phyloP scores from a whole-genome alignment of 2,888 invertebrate species.

The Melitaea athalia region DNA sequence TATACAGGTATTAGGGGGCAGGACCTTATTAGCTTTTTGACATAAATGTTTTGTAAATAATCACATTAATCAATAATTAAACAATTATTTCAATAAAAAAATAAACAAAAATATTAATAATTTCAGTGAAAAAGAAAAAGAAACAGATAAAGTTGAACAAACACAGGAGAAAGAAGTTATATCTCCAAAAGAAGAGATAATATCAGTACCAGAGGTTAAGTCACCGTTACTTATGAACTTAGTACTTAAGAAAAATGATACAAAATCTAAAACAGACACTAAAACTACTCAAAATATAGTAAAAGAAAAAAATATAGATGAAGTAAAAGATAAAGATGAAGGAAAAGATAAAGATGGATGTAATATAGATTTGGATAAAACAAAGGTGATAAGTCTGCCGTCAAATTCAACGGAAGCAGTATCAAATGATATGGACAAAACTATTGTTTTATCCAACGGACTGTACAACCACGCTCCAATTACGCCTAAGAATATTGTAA shows the following conservation, averaged over 20 bases:
- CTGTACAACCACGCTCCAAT: conserved; percentile 56
- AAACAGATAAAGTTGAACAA: conserved; percentile 53
- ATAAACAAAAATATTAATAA: not conserved
- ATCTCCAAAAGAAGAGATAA: conserved; percentile 54
- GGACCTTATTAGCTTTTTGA: too few relatives aligned
- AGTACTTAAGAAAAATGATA: conserved; percentile 24
- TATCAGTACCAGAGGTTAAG: conserved; percentile 43
- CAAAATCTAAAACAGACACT: conserved; percentile 13
- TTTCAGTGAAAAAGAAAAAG: conserved; percentile 38
- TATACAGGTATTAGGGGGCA: too few relatives aligned
- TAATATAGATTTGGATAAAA: conserved; percentile 49
- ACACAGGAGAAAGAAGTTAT: conserved; percentile 38
- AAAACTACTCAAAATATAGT: conserved; percentile 41
- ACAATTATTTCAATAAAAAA: not conserved
- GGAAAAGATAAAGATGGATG: conserved; percentile 23
- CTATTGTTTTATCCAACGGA: conserved; percentile 60
- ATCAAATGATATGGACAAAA: conserved; percentile 56
- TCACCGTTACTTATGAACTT: conserved; percentile 57
- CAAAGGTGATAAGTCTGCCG: conserved; percentile 44
- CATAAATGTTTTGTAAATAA: too few relatives aligned
- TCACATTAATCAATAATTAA: too few relatives aligned
- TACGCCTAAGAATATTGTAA: conserved; percentile 57
- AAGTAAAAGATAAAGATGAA: conserved; percentile 29
- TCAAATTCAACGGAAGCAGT: conserved; percentile 42
- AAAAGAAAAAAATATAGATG: conserved; percentile 12